Percentiles rank a stretch among this genome's conserved stretches.
These are phyloP conservation scores for Ylistrum balloti DNA, from an alignment of 1,140 invertebrate genomes.

Conservation along the genomic window DNA sequence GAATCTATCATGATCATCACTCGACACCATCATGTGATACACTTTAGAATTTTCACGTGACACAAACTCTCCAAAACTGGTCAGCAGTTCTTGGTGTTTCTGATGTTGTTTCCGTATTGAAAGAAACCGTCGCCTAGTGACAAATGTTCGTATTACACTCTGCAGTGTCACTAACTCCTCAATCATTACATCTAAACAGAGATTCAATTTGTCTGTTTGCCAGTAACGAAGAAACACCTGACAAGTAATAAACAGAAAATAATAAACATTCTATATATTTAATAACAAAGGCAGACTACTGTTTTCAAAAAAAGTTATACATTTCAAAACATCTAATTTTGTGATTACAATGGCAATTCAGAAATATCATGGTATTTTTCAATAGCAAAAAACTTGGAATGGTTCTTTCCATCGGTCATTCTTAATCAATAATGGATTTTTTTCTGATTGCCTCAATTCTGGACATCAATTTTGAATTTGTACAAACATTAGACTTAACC, in stretches of 20 bases:
- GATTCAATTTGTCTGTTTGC: slow-evolving; percentile 89
- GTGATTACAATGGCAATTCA: too few relatives aligned
- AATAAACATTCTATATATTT: neutral
- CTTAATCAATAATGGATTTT: too few relatives aligned
- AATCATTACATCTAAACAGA: slow-evolving; percentile 88
- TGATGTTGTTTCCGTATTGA: neutral
- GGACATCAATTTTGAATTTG: too few relatives aligned
- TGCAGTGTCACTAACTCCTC: slow-evolving; percentile 89
- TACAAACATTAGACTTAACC: too few relatives aligned
- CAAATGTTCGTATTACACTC: slow-evolving; percentile 88
- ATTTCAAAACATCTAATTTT: too few relatives aligned
- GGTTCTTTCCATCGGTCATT: too few relatives aligned
- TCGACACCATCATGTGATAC: slow-evolving; percentile 60
- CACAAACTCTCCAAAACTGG: slow-evolving; percentile 41
- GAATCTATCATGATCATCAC: slow-evolving; percentile 60
- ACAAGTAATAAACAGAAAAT: too few relatives aligned
- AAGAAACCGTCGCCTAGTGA: slow-evolving; percentile 84
- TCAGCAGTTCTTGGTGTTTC: slow-evolving; percentile 41
- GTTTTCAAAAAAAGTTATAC: too few relatives aligned
- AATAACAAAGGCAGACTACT: too few relatives aligned
- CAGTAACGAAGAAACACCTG: slow-evolving; percentile 93
- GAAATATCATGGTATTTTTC: too few relatives aligned
- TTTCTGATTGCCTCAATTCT: too few relatives aligned
- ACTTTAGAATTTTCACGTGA: slow-evolving; percentile 45
- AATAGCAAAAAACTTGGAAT: too few relatives aligned